phyloP scores from a whole-genome alignment of 1,140 invertebrate species.

The Araneus ventricosus region DNA sequence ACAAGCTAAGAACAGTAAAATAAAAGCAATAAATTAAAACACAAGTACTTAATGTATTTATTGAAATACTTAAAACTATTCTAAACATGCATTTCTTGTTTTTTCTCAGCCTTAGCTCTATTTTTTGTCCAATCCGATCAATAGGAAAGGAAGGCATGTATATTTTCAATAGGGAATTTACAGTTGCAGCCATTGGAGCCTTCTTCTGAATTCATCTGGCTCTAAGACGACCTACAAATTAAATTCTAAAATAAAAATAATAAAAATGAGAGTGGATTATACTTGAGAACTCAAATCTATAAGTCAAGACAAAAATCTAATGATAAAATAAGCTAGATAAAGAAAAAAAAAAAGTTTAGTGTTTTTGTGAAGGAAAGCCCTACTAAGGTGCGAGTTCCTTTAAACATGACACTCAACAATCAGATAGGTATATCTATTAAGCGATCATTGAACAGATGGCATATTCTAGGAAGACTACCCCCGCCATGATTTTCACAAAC shows the following conservation, averaged over 20 bases:
- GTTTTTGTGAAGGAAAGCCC: too few relatives aligned
- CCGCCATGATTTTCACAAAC: too few relatives aligned
- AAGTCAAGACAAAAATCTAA: too few relatives aligned
- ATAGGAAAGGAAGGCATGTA: slow-evolving; percentile 50
- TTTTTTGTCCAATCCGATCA: slow-evolving; percentile 53
- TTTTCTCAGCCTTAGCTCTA: slow-evolving; percentile 28
- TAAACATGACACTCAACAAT: too few relatives aligned
- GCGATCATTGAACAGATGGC: too few relatives aligned
- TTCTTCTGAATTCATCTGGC: slow-evolving; percentile 5
- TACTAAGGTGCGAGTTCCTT: too few relatives aligned
- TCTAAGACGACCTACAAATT: slow-evolving; percentile 54
- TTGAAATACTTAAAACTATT: slow-evolving; percentile 38
- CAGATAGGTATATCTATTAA: too few relatives aligned
- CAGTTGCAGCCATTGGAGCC: slow-evolving; percentile 13
- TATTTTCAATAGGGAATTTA: slow-evolving; percentile 29
- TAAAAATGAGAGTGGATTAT: too few relatives aligned
- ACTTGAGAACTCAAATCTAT: too few relatives aligned
- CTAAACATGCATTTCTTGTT: slow-evolving; percentile 34
- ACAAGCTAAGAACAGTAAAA: not conserved
- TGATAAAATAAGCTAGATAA: too few relatives aligned
- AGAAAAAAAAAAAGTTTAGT: too few relatives aligned
- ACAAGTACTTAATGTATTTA: slow-evolving; percentile 55
- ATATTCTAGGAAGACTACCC: too few relatives aligned
- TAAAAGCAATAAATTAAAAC: slow-evolving; percentile 1
- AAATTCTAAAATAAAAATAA: slow-evolving; percentile 2